A percentile compares a stretch with the other conserved stretches of the same genome.
Evolutionary conservation across 2,113 vertebrate genomes (phyloP).

Genomic region (Columbina picui): DNA sequence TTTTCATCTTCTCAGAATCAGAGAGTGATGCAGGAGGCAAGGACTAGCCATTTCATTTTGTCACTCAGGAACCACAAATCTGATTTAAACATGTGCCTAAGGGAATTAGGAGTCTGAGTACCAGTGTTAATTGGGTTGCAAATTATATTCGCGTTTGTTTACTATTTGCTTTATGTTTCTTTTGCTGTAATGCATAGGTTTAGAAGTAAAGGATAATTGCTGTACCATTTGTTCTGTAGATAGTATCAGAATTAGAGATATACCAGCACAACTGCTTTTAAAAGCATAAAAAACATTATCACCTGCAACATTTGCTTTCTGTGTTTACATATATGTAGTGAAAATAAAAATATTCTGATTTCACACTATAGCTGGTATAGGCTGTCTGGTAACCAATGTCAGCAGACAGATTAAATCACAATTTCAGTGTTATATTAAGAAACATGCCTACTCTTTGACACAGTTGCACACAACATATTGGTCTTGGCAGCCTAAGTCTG

Average conservation of each 20-base stretch:
- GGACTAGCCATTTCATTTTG: neutral
- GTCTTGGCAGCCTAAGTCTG: neutral
- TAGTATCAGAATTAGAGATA: neutral
- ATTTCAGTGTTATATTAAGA: neutral
- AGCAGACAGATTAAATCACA: neutral
- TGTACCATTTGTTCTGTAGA: neutral
- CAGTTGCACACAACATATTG: neutral
- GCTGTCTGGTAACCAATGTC: neutral
- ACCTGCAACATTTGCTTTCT: neutral
- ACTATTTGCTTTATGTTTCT: neutral
- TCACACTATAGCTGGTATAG: neutral
- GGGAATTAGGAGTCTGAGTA: neutral
- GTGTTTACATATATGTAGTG: neutral
- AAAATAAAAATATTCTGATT: neutral
- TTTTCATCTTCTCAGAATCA: neutral
- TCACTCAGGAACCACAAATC: neutral
- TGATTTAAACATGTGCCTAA: neutral
- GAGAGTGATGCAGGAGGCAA: neutral
- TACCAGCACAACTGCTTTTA: neutral
- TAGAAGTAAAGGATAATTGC: neutral
- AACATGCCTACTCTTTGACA: neutral
- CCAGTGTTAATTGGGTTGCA: neutral
- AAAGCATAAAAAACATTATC: neutral
- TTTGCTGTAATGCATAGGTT: neutral
- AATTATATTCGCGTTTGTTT: neutral